Evolutionary conservation across 2,888 invertebrate genomes (phyloP).

Genomic region (Agrotis exclamationis): DNA sequence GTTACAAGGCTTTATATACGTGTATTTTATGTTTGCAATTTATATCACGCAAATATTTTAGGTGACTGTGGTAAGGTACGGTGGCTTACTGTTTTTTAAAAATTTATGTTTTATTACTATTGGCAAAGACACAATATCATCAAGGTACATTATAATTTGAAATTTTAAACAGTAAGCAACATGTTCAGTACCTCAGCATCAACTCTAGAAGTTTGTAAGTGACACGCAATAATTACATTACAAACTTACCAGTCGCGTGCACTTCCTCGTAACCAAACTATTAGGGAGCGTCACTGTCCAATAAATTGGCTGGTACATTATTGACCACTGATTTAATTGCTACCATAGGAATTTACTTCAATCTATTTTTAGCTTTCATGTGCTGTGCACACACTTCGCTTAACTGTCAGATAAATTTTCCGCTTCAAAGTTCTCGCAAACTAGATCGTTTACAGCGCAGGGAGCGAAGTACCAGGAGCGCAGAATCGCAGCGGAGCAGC

Average conservation of each 20-base stretch:
- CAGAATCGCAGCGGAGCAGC: slow-evolving; percentile 68
- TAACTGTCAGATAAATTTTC: slow-evolving; percentile 83
- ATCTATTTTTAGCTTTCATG: slow-evolving; percentile 44
- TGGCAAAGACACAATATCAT: too few species aligned
- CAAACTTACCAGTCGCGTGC: slow-evolving; percentile 31
- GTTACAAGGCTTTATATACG: too few species aligned
- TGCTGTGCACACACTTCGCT: slow-evolving; percentile 72
- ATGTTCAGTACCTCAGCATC: neutral
- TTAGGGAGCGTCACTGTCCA: slow-evolving; percentile 8
- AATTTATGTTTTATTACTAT: neutral
- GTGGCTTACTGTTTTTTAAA: too few species aligned
- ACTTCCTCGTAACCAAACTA: slow-evolving; percentile 28
- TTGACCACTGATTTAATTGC: slow-evolving; percentile 17
- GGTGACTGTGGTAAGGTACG: too few species aligned
- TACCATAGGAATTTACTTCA: slow-evolving; percentile 37
- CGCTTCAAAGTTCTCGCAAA: slow-evolving; percentile 82
- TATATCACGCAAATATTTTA: neutral
- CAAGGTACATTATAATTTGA: neutral
- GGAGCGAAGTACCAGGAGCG: slow-evolving; percentile 78
- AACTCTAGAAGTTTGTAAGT: slow-evolving; percentile 5
- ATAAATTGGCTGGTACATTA: slow-evolving; percentile 35
- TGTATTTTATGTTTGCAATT: neutral
- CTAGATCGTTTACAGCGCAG: slow-evolving; percentile 84
- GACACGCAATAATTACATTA: slow-evolving; percentile 21
- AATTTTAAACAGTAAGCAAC: slow-evolving; percentile 31